phyloP scores from a whole-genome alignment of 2,113 vertebrate genomes.

The Rhagologus leucostigma region DNA sequence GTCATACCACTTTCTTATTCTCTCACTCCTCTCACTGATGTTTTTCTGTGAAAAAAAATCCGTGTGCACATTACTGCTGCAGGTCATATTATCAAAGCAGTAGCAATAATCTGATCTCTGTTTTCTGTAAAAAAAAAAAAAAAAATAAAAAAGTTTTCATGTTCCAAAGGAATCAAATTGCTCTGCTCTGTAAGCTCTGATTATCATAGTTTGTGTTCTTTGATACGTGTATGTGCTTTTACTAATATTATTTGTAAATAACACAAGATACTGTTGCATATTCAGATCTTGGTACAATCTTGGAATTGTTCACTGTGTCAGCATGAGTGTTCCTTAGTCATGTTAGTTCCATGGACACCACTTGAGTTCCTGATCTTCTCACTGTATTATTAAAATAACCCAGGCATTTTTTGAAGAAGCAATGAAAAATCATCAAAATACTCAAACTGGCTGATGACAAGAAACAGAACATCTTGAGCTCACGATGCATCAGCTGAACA shows the following conservation, averaged over 20 bases:
- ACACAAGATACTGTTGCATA: not conserved
- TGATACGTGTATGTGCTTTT: not conserved
- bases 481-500: not conserved
- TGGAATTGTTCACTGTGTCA: not conserved
- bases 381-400: not conserved
- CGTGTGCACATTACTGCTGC: not conserved
- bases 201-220: not conserved
- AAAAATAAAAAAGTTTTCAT: not conserved
- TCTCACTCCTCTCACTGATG: not conserved
- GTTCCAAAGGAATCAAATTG: not conserved
- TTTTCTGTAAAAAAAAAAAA: not conserved
- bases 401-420: not conserved
- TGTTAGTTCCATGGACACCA: not conserved
- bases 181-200: not conserved
- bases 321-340: not conserved
- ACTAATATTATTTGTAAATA: not conserved
- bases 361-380: not conserved
- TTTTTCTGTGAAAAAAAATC: not conserved
- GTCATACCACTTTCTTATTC: not conserved
- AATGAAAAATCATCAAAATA: not conserved
- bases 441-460: not conserved
- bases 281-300: not conserved
- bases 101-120: not conserved
- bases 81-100: not conserved
- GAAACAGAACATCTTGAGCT: not conserved